Base-by-base conservation (phyloP, 2,797 vertebrate genomes). In the Chloroceryle amazona region DNA sequence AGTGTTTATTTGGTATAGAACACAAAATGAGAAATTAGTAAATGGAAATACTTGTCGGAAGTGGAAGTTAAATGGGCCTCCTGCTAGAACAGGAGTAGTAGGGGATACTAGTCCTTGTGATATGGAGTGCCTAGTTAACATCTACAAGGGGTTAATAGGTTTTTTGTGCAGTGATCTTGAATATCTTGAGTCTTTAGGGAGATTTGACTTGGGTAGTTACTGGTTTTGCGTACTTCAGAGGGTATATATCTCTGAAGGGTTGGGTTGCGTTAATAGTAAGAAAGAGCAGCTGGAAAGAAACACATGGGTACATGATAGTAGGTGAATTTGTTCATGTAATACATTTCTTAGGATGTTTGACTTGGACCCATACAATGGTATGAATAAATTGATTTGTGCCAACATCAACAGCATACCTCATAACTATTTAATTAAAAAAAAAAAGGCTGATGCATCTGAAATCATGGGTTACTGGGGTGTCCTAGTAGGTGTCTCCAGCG, bases 351-450 rank as follows among this genome's bases (percentile, higher is more conserved):
- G 71, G 62, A 62, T 96, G 90, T 92, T 95, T 95, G 83, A 58
- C 86, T 93, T 96, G 90, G 95, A 97, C 44, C 60, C 1, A 11
- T 73, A 76, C 76, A 92, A 86, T 73, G 79, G 83, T 63, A 70
- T 93, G 91, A 96, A 91, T 92, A 93, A 93, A 95, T 92, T 97
- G 71, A 94, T 80, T 67, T 70, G 67, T 96, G 96, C 96, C 92
- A 96, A 94, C 92, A 94, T 72, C 93, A 97, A 96, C 96, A 95
- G 63, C 60, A 5, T 82, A 72, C 44, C 86, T 97, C 86, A 49
- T 94, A 84, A 95, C 90, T 94, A 71, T 81, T 93, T 91, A 73
- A 91, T 91, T 84, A 3, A 10, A 2, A 2, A 44, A 73, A 54
- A 54, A 89, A 81, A 89, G n/a, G 42, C 89, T 74, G 61, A 73